Percentiles rank a stretch among this genome's conserved stretches.
Conservation (phyloP, 2,113 vertebrate genomes). For the Camelus bactrianus region DNA sequence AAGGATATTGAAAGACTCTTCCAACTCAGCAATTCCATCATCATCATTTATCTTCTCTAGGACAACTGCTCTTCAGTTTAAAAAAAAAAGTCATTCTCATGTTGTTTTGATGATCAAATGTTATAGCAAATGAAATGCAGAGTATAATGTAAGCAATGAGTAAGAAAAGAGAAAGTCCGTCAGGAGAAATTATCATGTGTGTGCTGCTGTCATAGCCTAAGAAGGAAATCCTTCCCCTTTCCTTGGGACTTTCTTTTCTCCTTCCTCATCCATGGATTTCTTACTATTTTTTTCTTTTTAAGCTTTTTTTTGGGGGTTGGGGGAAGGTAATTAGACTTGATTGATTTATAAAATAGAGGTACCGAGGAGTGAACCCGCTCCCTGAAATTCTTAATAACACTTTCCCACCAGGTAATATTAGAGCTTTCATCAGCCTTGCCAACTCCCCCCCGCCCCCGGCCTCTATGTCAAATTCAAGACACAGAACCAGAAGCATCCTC, state of each 20-base stretch:
- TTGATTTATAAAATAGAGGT: too few species aligned
- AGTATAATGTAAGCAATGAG: neutral
- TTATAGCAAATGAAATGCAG: neutral
- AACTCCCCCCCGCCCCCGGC: accelerated
- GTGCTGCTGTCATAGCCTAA: neutral
- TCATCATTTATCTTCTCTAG: neutral
- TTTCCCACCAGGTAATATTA: neutral
- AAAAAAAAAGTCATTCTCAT: neutral
- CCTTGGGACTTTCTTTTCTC: neutral
- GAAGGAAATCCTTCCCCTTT: neutral
- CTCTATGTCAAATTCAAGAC: neutral
- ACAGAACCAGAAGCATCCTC: neutral
- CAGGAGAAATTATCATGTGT: neutral
- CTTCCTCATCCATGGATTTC: neutral
- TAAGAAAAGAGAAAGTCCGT: neutral
- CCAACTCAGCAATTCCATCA: neutral
- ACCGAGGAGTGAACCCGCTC: too few species aligned
- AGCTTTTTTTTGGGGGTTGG: too few species aligned
- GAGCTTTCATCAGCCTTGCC: accelerated
- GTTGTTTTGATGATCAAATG: neutral
- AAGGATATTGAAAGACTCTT: neutral
- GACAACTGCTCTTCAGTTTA: neutral
- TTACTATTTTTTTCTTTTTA: too few species aligned
- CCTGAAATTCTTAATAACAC: neutral
- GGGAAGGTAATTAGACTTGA: too few species aligned